These are phyloP conservation scores for Wiebesia pumilae DNA, from an alignment of 1,140 invertebrate genomes.

Conservation along the genomic window DNA sequence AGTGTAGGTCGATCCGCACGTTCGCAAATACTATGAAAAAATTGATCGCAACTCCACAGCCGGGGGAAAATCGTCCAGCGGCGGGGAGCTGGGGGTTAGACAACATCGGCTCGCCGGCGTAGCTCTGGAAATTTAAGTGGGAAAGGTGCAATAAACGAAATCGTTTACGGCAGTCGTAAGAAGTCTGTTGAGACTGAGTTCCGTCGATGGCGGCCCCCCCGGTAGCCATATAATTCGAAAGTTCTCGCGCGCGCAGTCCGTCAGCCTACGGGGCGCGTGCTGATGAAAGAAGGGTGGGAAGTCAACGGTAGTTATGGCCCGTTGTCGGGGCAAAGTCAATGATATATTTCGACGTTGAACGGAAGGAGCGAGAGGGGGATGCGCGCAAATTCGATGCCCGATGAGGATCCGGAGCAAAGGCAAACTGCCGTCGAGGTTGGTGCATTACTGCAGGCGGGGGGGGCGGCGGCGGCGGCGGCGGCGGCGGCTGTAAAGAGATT, in stretches of 20 bases:
- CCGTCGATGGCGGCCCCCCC: conserved; percentile 5
- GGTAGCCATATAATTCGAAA: conserved; percentile 49
- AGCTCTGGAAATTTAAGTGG: not conserved
- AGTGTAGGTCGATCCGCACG: no score
- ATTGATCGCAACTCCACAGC: not conserved
- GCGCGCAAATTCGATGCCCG: not conserved
- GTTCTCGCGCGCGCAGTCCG: conserved; percentile 1
- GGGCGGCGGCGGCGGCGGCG: no score
- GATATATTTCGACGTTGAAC: not conserved
- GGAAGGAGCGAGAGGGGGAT: not conserved
- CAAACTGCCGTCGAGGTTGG: not conserved
- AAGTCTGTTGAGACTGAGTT: not conserved
- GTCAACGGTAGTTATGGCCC: conserved; percentile 66
- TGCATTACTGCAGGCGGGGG: not conserved
- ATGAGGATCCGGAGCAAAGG: not conserved
- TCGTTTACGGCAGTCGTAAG: conserved; percentile 48
- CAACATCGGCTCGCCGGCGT: not conserved
- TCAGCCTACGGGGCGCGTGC: conserved; percentile 32
- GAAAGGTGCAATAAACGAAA: conserved; percentile 51
- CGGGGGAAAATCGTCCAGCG: not conserved
- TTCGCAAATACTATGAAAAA: no score
- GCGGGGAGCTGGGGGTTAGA: no score
- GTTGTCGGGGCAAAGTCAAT: conserved; percentile 22
- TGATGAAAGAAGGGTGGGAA: conserved; percentile 57
- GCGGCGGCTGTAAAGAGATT: conserved; percentile 28